Conservation (phyloP, 2,797 vertebrate species). For the Sebastes steindachneri region DNA sequence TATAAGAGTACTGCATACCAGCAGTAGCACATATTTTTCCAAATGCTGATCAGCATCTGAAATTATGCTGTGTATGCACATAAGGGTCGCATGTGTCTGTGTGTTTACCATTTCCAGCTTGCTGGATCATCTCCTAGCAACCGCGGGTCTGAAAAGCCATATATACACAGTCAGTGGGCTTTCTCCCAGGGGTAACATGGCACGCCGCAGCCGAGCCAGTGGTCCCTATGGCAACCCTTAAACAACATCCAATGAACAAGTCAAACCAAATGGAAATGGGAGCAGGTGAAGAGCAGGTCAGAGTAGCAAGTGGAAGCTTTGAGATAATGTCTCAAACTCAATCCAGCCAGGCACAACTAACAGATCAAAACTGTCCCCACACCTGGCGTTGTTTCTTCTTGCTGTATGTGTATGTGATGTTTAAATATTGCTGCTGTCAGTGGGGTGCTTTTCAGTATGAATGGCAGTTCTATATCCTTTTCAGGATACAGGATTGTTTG, state of each 20-base stretch:
- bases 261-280: slow-evolving; percentile 49
- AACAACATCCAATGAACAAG: slow-evolving; percentile 51
- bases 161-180: slow-evolving; percentile 66
- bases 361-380: neutral
- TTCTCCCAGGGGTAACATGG: slow-evolving; percentile 63
- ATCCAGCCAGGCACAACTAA: slow-evolving; percentile 1
- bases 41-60: slow-evolving; percentile 36
- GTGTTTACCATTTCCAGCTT: slow-evolving; percentile 67
- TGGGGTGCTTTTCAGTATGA: neutral
- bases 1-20: slow-evolving; percentile 21
- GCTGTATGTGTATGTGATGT: neutral
- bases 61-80: slow-evolving; percentile 52
- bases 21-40: slow-evolving; percentile 20
- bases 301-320: slow-evolving; percentile 33
- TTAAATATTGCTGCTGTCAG: neutral
- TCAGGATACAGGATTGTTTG: neutral
- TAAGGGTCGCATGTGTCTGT: slow-evolving; percentile 51
- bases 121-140: slow-evolving; percentile 80
- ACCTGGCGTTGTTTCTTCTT: neutral
- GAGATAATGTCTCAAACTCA: slow-evolving; percentile 36
- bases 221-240: slow-evolving; percentile 78
- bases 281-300: slow-evolving; percentile 49
- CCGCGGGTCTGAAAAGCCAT: slow-evolving; percentile 64
- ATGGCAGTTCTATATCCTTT: neutral
- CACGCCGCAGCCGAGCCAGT: slow-evolving; percentile 50